These are phyloP conservation scores for Hemitrygon akajei DNA, from an alignment of 2,797 vertebrate species.

Conservation along the genomic window DNA sequence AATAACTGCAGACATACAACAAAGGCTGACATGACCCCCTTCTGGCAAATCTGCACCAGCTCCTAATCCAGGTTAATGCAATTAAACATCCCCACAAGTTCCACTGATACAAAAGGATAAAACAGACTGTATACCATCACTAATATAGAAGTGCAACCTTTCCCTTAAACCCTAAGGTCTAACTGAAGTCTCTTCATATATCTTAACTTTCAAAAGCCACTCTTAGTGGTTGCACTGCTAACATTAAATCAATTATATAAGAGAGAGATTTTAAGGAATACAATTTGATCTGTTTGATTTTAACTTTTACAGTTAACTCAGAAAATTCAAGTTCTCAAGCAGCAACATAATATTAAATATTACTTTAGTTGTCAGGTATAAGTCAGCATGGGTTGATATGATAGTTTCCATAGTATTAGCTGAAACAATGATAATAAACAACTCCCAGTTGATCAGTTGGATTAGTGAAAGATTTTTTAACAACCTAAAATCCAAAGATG, in stretches of 20 bases:
- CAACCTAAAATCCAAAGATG: background rate
- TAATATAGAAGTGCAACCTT: background rate
- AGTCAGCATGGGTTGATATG: no score
- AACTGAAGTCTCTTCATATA: background rate
- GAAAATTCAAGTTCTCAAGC: background rate
- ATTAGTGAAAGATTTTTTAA: background rate
- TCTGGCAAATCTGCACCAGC: background rate
- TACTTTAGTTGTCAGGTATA: background rate
- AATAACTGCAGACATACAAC: background rate
- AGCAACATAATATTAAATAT: background rate
- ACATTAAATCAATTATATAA: background rate
- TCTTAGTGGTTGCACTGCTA: no score
- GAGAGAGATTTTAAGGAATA: background rate
- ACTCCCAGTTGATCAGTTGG: background rate
- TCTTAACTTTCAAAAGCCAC: background rate
- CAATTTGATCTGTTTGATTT: background rate
- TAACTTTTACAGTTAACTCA: background rate
- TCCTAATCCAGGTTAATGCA: background rate
- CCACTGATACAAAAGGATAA: background rate
- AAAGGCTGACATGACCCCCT: no score
- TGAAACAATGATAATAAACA: background rate
- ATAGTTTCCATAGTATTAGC: background rate
- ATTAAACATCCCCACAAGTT: background rate
- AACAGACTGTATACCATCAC: background rate
- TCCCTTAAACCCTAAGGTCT: background rate